Base-by-base conservation (phyloP, 64 coral and sea anemone species). In the Actinia equina region DNA sequence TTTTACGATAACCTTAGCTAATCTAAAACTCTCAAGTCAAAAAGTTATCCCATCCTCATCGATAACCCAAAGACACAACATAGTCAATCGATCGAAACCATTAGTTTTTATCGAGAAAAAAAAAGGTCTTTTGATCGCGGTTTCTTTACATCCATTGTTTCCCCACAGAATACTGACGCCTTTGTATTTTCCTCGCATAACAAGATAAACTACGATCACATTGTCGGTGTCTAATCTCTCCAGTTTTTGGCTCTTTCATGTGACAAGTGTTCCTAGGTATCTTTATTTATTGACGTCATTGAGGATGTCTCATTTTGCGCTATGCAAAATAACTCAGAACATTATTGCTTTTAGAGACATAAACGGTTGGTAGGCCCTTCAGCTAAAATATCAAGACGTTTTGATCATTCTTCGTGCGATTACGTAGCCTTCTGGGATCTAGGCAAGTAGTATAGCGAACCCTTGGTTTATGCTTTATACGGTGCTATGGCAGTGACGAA, bases 31-130 rank as follows among this genome's bases (percentile, higher is more conserved):
- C 11, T 30, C 25, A 14, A 74, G 69, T 74, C 69, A 74, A 74
- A 65, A 74, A 74, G 69, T 41, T 9, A 41, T 74, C 69, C 69
- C 25, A 74, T 74, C 69, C 10, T 41, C 25, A 74, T n/a, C 26
- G 69, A 74, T 42, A 74, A 74, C 69, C 69, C 4, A 1, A 41
- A 41, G 69, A 74, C 26, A 41, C 25, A 41, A 74, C 26, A 74
- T 14, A 74, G n/a, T 74, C 27, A 15, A 30, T 42, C 25, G 69
- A 74, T 74, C 69, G 41, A 74, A 65, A 74, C 41, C 25, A 12
- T 74, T 74, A 14, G 69, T 30, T 30, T 74, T 74, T 74, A 74
- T 74, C 69, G 13, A 74, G 69, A 41, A 74, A 74, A n/a, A n/a
- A n/a, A 25, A 16, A 3, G 1, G 37, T 74, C 26, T 27, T 74